Base-by-base conservation (phyloP, 2,888 invertebrate genomes). In the Drosophila meridiana region DNA sequence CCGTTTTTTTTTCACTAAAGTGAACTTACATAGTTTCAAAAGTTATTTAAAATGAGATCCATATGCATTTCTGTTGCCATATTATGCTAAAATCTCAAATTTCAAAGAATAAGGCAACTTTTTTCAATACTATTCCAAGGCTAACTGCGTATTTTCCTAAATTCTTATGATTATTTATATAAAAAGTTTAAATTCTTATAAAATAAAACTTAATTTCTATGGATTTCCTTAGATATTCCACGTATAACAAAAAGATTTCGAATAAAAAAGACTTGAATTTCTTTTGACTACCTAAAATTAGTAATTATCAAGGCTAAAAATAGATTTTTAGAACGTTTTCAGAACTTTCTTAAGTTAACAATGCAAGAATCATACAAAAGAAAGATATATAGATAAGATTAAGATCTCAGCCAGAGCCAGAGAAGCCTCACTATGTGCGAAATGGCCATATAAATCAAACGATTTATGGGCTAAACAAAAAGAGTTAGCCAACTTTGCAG, bases 401-500 rank as follows among this genome's bases (percentile, higher is more conserved):
- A n/a, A 2, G 30, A 2, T 14, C 32, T 20, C 11, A 50, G 50
- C 32, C 11, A 9, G 3, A 9, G 50, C 34, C 13, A 30, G 63
- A 14, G 36, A 55, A 38, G 13, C 20, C n/a, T 55, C 20, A 43
- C 53, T 57, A 36, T 55, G 53, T 42, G 30, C 20, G 20, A 34
- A 74, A 69, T 58, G 50, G 66, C 60, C 76, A 76, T 73, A 76
- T 83, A 50, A 50, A 50, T 80, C 68, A 50, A 52, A 45, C 47
- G 78, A 69, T 63, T 73, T 78, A 66, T 67, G 70, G 73, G 34
- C 70, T 43, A 55, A 69, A 67, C 68, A 67, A 64, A 76, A 80
- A 40, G 58, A 61, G 64, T 77, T 72, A 47, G 65, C 62, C 66
- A 71, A 86, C 76, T 85, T 83, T 80, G 34, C 78, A 77, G 87